These are phyloP conservation scores for Campylorhamphus procurvoides DNA, from an alignment of 2,113 vertebrate species.

Conservation along the genomic window DNA sequence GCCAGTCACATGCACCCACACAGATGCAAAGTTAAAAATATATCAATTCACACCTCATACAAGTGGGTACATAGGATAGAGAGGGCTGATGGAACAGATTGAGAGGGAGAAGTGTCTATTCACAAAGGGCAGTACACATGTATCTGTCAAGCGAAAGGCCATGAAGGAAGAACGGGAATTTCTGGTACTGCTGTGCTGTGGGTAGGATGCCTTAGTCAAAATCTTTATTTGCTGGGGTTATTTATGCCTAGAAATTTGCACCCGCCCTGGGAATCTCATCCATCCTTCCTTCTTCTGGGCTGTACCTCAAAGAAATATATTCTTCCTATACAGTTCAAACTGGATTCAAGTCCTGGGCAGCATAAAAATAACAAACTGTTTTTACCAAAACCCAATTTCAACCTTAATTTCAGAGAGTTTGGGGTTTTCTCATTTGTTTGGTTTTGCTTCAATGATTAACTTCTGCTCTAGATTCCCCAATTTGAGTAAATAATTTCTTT, in stretches of 20 bases:
- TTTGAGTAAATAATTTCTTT: neutral
- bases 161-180: neutral
- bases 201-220: neutral
- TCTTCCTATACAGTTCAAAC: neutral
- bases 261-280: neutral
- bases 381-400: neutral
- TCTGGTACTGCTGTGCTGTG: neutral
- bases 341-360: neutral
- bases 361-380: neutral
- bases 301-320: neutral
- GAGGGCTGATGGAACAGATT: conserved; percentile 52
- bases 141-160: conserved; percentile 51
- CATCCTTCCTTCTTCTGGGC: neutral
- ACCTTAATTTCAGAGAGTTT: neutral
- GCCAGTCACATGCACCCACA: conserved; percentile 66
- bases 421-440: neutral
- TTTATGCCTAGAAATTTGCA: neutral
- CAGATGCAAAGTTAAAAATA: conserved; percentile 67
- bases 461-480: neutral
- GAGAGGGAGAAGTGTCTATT: conserved; percentile 44
- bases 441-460: neutral
- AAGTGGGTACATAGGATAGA: conserved; percentile 33
- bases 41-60: conserved; percentile 50
- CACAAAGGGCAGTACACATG: conserved; percentile 43
- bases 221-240: neutral